Percentiles rank a stretch among this genome's conserved stretches.
Evolutionary conservation across 2,888 invertebrate genomes (phyloP).

Genomic region (Eristalinus sepulchralis): DNA sequence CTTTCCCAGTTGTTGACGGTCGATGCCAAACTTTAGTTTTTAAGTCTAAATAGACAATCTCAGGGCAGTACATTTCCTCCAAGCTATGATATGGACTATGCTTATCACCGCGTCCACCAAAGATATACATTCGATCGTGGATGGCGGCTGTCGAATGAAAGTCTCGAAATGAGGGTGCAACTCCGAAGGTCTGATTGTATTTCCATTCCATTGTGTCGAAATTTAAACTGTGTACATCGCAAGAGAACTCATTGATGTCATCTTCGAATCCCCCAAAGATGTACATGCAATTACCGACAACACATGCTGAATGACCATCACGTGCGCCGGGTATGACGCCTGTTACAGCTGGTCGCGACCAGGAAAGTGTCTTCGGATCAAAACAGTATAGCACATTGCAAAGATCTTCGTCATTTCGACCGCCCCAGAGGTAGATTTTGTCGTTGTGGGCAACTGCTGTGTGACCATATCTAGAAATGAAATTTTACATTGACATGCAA

Average conservation of each 20-base stretch:
- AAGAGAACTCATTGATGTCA: conserved; percentile 89
- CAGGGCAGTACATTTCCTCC: conserved; percentile 89
- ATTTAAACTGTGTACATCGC: conserved; percentile 89
- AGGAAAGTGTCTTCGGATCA: conserved; percentile 86
- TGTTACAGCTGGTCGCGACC: conserved; percentile 85
- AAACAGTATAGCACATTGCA: conserved; percentile 92
- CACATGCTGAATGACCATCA: conserved; percentile 95
- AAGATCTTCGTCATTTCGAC: conserved; percentile 89
- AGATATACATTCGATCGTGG: conserved; percentile 91
- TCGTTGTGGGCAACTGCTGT: conserved; percentile 91
- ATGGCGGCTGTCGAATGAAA: conserved; percentile 93
- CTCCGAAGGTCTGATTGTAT: conserved; percentile 84
- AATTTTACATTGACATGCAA: no score
- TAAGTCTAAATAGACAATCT: conserved; percentile 89
- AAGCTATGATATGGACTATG: conserved; percentile 85
- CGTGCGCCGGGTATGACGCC: conserved; percentile 90
- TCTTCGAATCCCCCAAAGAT: conserved; percentile 96
- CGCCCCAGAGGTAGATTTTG: conserved; percentile 93
- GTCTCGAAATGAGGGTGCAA: conserved; percentile 88
- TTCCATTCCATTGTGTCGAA: conserved; percentile 88
- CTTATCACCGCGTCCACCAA: conserved; percentile 92
- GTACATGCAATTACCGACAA: conserved; percentile 90
- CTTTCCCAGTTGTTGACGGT: conserved; percentile 84
- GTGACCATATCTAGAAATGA: conserved; percentile 87
- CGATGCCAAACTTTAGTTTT: conserved; percentile 86